Conservation (phyloP, 2,797 vertebrate genomes). For the Masticophis lateralis region DNA sequence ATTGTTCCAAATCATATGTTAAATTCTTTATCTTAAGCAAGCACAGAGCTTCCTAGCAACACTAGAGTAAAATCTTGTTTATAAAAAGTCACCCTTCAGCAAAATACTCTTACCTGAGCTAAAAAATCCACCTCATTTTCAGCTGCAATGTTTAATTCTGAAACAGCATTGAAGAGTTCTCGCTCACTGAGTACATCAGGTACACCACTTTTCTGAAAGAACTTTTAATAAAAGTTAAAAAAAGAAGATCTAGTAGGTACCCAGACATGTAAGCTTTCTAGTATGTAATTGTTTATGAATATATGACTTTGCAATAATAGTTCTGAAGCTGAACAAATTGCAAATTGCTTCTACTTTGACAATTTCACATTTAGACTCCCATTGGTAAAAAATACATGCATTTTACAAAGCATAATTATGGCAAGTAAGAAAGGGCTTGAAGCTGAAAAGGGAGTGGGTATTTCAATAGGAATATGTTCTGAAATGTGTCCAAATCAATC, state of each 20-base stretch:
- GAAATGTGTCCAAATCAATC: neutral
- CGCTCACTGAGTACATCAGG: conserved; percentile 80
- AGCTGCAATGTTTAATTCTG: conserved; percentile 80
- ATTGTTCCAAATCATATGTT: neutral
- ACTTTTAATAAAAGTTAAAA: conserved; percentile 70
- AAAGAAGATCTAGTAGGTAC: neutral
- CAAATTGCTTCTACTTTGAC: neutral
- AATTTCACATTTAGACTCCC: neutral
- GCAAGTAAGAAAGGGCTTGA: neutral
- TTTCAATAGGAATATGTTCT: neutral
- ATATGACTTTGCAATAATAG: neutral
- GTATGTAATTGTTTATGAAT: neutral
- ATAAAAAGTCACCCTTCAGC: neutral
- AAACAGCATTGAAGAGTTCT: conserved; percentile 91
- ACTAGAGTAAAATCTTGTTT: neutral
- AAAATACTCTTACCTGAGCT: conserved; percentile 77
- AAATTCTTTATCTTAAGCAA: neutral
- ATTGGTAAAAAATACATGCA: neutral
- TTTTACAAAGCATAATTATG: neutral
- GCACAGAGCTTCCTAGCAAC: neutral
- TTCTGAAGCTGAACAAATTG: neutral
- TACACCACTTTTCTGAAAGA: conserved; percentile 91
- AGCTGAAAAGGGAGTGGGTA: neutral
- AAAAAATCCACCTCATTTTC: conserved; percentile 88
- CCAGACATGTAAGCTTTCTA: neutral